phyloP scores from a whole-genome alignment of 2,888 invertebrate genomes.

The Mythimna lalbum region DNA sequence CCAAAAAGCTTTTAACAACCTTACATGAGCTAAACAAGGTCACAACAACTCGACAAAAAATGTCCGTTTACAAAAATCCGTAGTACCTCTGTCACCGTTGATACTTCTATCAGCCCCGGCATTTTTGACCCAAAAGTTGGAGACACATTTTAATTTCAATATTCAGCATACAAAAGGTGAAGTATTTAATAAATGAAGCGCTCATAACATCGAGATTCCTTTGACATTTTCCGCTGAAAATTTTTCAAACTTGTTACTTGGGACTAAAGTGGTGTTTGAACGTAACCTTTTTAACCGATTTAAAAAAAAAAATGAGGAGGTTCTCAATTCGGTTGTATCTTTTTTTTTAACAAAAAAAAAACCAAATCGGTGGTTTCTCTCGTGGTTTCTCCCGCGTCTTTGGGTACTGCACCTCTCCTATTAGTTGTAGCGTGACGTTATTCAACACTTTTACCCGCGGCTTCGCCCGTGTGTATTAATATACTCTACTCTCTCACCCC shows the following conservation, averaged over 20 bases:
- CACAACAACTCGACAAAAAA: slow-evolving; percentile 1
- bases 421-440: too few species aligned
- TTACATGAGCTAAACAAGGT: slow-evolving; percentile 1
- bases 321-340: too few species aligned
- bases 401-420: too few species aligned
- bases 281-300: slow-evolving; percentile 16
- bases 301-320: too few species aligned
- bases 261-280: slow-evolving; percentile 21
- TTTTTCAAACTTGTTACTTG: slow-evolving; percentile 22
- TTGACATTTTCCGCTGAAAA: slow-evolving; percentile 27
- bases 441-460: too few species aligned
- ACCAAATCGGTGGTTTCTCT: accelerated
- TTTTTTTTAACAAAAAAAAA: too few species aligned
- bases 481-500: too few species aligned
- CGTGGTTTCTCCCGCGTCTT: background rate
- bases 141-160: slow-evolving; percentile 55
- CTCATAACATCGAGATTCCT: slow-evolving; percentile 50
- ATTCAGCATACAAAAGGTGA: slow-evolving; percentile 43
- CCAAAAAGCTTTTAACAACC: background rate
- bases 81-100: slow-evolving; percentile 5
- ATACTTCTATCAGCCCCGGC: background rate
- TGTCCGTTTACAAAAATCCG: slow-evolving; percentile 2
- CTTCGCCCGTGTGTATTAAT: too few species aligned
- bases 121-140: slow-evolving; percentile 45
- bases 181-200: slow-evolving; percentile 57